A percentile compares a stretch with the other conserved stretches of the same genome.
phyloP scores from a whole-genome alignment of 2,888 invertebrate species.

The Stenoptilia bipunctidactyla region DNA sequence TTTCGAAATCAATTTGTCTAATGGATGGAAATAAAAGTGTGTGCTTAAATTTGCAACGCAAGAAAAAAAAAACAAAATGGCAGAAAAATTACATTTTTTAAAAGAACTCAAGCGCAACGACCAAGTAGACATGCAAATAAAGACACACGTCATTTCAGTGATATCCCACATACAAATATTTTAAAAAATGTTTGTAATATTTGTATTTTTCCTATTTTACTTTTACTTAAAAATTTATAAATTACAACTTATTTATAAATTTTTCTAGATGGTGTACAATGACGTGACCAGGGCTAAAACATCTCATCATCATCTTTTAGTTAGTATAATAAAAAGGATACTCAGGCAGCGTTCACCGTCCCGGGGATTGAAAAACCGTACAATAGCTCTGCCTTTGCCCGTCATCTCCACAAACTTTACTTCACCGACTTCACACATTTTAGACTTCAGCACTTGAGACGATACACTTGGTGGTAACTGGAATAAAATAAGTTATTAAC shows the following conservation, averaged over 20 bases:
- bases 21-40: too few relatives aligned
- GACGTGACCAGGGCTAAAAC: background rate
- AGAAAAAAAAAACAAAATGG: too few relatives aligned
- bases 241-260: background rate
- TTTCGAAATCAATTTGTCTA: too few relatives aligned
- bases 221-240: background rate
- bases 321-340: slow-evolving; percentile 75
- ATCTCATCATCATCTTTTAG: background rate
- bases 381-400: slow-evolving; percentile 82
- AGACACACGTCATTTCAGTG: too few relatives aligned
- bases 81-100: too few relatives aligned
- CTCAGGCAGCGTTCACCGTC: slow-evolving; percentile 88
- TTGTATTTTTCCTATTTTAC: slow-evolving; percentile 5
- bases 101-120: too few relatives aligned
- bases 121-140: too few relatives aligned
- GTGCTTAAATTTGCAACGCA: too few relatives aligned
- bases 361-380: slow-evolving; percentile 80
- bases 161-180: too few relatives aligned
- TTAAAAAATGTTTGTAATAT: slow-evolving; percentile 2
- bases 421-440: slow-evolving; percentile 87
- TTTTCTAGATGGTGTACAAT: background rate
- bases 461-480: slow-evolving; percentile 86
- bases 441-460: slow-evolving; percentile 84
- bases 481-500: too few relatives aligned
- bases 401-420: slow-evolving; percentile 88